A percentile compares a stretch with the other conserved stretches of the same genome.
phyloP scores from a whole-genome alignment of 2,888 invertebrate genomes.

The Tenthredo scrophulariae region DNA sequence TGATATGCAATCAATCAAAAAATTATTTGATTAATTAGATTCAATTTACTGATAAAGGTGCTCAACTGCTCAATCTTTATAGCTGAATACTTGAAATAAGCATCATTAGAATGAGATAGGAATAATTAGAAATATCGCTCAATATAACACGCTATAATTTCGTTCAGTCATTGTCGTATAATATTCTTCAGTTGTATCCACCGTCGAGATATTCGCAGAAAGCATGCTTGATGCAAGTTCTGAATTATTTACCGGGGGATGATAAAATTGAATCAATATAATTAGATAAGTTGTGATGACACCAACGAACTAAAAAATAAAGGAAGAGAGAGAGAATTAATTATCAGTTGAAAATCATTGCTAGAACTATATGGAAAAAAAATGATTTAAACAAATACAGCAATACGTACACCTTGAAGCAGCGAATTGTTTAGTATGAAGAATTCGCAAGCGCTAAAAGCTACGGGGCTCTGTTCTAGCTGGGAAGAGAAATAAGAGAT shows the following conservation, averaged over 20 bases:
- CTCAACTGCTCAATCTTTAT: background rate
- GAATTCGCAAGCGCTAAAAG: slow-evolving; percentile 69
- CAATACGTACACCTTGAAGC: slow-evolving; percentile 65
- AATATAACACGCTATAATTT: slow-evolving; percentile 7
- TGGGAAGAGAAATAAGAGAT: slow-evolving; percentile 69
- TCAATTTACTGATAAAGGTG: background rate
- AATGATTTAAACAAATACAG: background rate
- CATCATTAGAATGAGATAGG: background rate
- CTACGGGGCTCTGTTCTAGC: slow-evolving; percentile 63
- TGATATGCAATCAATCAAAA: background rate
- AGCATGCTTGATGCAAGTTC: background rate
- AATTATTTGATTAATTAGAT: background rate
- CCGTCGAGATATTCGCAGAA: background rate
- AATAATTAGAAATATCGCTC: background rate
- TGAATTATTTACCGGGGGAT: slow-evolving; percentile 56
- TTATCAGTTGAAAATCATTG: background rate
- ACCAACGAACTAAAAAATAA: slow-evolving; percentile 68
- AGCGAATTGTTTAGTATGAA: slow-evolving; percentile 68
- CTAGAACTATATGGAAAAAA: background rate
- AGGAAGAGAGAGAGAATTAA: slow-evolving; percentile 29
- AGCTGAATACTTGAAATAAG: background rate
- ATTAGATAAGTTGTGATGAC: slow-evolving; percentile 71
- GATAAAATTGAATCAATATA: slow-evolving; percentile 70
- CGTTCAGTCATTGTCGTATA: background rate
- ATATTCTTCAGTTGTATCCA: slow-evolving; percentile 39